Conservation (phyloP, 2,888 invertebrate genomes). For the Scotopteryx bipunctaria region DNA sequence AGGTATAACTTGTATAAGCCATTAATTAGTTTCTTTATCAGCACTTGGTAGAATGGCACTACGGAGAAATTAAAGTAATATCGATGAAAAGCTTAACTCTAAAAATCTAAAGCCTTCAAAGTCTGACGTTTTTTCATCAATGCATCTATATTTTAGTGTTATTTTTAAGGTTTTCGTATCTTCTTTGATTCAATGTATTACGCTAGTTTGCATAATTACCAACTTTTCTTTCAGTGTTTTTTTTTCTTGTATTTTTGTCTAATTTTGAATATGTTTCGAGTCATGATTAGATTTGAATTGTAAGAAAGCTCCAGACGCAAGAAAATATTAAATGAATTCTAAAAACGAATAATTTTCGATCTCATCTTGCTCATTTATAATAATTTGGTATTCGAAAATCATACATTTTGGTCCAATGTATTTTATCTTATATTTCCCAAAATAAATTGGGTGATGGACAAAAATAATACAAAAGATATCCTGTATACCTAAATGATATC, state of each 20-base stretch:
- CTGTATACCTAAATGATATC: too few species aligned
- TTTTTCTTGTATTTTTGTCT: not conserved
- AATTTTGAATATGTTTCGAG: not conserved
- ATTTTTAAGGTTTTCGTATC: not conserved
- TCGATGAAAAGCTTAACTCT: conserved; percentile 41
- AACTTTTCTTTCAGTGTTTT: not conserved
- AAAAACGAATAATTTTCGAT: conserved; percentile 18
- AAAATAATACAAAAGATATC: not conserved
- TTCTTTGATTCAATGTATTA: conserved; percentile 4
- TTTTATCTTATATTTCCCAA: not conserved
- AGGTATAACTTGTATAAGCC: too few species aligned
- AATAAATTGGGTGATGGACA: not conserved
- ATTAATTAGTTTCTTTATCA: too few species aligned
- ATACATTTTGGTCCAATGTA: not conserved
- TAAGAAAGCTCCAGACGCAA: conserved; percentile 22
- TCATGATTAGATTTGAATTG: conserved; percentile 5
- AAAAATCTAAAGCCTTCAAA: not conserved
- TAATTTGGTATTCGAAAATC: not conserved
- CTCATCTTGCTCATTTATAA: conserved; percentile 22
- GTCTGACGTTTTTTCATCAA: not conserved
- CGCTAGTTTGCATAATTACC: conserved; percentile 7
- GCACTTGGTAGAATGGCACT: not conserved
- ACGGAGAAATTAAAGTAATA: not conserved
- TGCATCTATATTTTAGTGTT: not conserved
- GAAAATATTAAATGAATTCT: not conserved